A percentile compares a stretch with the other conserved stretches of the same genome.
Evolutionary conservation across 2,888 invertebrate species (phyloP).

Genomic region (Siphlonurus alternatus): DNA sequence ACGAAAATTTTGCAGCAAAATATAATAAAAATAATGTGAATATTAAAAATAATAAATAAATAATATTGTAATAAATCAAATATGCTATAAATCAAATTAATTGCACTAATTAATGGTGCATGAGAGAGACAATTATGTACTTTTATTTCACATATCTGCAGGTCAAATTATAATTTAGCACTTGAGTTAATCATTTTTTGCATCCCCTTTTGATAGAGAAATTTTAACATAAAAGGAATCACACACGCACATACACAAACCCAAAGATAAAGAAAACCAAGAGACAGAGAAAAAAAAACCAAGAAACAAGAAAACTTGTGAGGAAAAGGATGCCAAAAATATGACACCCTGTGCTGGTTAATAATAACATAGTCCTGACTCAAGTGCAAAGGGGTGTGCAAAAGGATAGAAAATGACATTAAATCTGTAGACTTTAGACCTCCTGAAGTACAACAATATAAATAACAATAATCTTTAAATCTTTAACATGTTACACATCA

Average conservation of each 20-base stretch:
- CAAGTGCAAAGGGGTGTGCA: slow-evolving; percentile 2
- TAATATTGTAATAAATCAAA: background rate
- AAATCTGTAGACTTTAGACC: background rate
- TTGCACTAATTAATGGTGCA: background rate
- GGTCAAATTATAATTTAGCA: background rate
- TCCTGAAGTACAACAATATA: too few species aligned
- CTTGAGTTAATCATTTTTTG: background rate
- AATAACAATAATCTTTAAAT: too few species aligned
- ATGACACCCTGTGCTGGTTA: background rate
- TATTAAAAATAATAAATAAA: background rate
- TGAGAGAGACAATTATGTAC: background rate
- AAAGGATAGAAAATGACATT: background rate
- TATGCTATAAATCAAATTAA: background rate
- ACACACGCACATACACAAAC: slow-evolving; percentile 1
- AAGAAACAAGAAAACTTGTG: background rate
- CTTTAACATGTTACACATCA: background rate
- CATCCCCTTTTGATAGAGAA: too few species aligned
- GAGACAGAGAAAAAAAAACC: background rate
- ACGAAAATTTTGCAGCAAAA: background rate
- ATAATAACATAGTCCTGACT: background rate
- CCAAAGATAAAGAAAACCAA: background rate
- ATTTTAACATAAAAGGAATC: background rate
- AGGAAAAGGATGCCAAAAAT: background rate
- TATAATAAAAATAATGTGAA: background rate
- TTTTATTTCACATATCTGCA: background rate